Evolutionary conservation across 1,140 invertebrate genomes (phyloP).

Genomic region (Pogonognathellus flavescens): DNA sequence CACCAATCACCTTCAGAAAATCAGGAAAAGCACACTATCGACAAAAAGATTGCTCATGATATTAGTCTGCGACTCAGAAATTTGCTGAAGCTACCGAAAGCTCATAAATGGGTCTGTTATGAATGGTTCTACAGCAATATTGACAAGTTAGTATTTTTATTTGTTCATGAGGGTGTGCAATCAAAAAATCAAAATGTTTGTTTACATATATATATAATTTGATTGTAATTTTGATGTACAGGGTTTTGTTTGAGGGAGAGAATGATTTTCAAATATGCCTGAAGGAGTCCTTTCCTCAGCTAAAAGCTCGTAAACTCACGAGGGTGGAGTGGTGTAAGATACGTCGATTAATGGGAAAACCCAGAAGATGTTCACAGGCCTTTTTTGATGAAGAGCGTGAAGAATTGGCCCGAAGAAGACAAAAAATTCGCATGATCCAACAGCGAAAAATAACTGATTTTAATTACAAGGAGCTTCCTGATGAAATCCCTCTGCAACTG

Average conservation of each 20-base stretch:
- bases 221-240: conserved; percentile 69
- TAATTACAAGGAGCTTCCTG: conserved; percentile 90
- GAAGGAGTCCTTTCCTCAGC: conserved; percentile 92
- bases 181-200: no score
- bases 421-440: conserved; percentile 93
- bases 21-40: conserved; percentile 68
- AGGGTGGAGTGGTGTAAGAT: conserved; percentile 96
- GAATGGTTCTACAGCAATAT: conserved; percentile 99
- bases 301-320: conserved; percentile 87
- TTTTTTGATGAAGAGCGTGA: conserved; percentile 96
- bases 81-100: conserved; percentile 97
- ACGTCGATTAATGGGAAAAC: conserved; percentile 96
- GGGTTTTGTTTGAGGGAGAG: conserved; percentile 92
- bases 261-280: conserved; percentile 97
- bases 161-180: no score
- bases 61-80: conserved; percentile 93
- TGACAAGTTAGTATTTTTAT: conserved; percentile 91
- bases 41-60: conserved; percentile 85
- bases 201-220: neutral
- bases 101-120: conserved; percentile 98
- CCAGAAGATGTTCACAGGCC: conserved; percentile 88
- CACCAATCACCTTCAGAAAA: neutral
- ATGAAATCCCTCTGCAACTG: conserved; percentile 95
- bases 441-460: conserved; percentile 90
- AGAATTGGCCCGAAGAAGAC: conserved; percentile 89